These are phyloP conservation scores for Chalcosyrphus nemorum DNA, from an alignment of 2,888 invertebrate genomes.

Conservation along the genomic window DNA sequence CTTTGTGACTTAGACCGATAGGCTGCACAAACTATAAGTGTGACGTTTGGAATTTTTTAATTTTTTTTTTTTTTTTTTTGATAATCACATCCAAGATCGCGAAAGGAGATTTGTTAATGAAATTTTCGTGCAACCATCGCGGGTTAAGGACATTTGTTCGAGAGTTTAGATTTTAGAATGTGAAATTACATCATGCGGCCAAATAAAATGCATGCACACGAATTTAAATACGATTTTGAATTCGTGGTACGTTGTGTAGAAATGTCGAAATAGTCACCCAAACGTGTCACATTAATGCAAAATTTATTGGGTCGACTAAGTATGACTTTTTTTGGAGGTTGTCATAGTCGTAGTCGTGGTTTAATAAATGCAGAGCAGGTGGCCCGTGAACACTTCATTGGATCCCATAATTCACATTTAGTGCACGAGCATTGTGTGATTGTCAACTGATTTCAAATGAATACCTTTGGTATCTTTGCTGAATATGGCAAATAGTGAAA, in stretches of 20 bases:
- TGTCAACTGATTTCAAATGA: not conserved
- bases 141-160: conserved; percentile 1
- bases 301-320: conserved; percentile 15
- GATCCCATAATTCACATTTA: not conserved
- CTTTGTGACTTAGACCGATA: conserved; percentile 1
- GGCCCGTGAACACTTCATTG: not conserved
- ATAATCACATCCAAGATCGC: conserved; percentile 27
- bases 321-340: conserved; percentile 2
- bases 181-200: conserved; percentile 49
- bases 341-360: conserved; percentile 20
- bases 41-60: conserved; percentile 17
- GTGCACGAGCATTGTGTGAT: not conserved
- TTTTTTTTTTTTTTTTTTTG: conserved; percentile 13
- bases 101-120: conserved; percentile 22
- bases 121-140: not conserved
- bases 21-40: not conserved
- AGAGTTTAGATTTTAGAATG: conserved; percentile 43
- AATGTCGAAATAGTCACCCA: conserved; percentile 38
- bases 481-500: too few relatives aligned
- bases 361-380: conserved; percentile 23
- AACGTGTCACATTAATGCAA: conserved; percentile 60
- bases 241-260: conserved; percentile 20
- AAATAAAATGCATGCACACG: conserved; percentile 31
- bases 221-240: conserved; percentile 26
- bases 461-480: not conserved